Evolutionary conservation across 1,140 invertebrate genomes (phyloP), one percentile per base, ranked within the genome.

Genomic region (Dendrolimus punctatus): DNA sequence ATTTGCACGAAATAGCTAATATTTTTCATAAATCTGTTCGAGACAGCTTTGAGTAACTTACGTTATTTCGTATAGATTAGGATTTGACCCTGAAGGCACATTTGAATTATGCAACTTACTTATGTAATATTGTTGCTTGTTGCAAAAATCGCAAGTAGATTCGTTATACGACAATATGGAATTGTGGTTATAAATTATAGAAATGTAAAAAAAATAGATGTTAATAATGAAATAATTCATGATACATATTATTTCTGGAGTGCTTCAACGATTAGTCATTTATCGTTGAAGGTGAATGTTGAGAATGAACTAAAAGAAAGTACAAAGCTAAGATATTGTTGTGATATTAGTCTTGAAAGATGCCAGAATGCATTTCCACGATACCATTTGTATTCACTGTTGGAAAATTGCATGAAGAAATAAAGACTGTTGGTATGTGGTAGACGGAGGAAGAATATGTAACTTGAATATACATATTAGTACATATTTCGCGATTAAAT

Each of bases 171-270:
- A 74, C 64, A 76, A 74, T 76, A 76, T 71, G 71, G 65, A 75
- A 79, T 81, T 78, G 70, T 71, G 64, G 60, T 66, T 66, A 76
- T 71, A 75, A 78, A 74, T 64, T 68, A 51, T 64, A 62, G 66
- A 72, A 79, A 71, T 72, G 60, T 60, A 64, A 71, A 80, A n/a
- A 76, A 51, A 51, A 51, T 77, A 76, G 66, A 70, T 66, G 51
- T 55, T 68, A 57, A 61, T 62, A 51, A 7, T 53, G 57, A 65
- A 58, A 44, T 52, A 60, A 61, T 69, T 67, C 61, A 64, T 50
- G 57, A 58, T 69, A 60, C 61, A 67, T 68, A 64, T 60, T 63
- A 50, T 66, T 66, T 61, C 57, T 62, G 37, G 23, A 23, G 23
- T 23, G 23, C 23, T 23, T 23, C 23, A 23, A 23, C 23, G 23